phyloP scores from a whole-genome alignment of 1,140 invertebrate genomes.

The Sitodiplosis mosellana region DNA sequence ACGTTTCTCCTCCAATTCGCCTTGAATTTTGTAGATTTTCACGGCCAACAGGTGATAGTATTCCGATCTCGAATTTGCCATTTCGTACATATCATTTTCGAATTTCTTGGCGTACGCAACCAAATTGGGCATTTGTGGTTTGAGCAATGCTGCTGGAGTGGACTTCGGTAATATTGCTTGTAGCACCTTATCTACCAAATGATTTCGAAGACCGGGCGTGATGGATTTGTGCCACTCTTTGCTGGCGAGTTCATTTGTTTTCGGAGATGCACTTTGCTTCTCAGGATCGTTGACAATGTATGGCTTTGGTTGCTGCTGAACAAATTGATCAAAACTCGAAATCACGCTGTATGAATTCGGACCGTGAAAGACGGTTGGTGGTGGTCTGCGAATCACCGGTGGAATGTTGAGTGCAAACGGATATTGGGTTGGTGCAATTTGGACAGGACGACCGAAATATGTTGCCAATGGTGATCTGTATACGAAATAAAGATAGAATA shows the following conservation, averaged over 20 bases:
- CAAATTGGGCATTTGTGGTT: slow-evolving; percentile 92
- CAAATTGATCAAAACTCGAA: no score
- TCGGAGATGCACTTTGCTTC: slow-evolving; percentile 63
- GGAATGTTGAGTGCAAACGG: no score
- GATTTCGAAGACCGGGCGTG: slow-evolving; percentile 90
- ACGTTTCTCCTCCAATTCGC: slow-evolving; percentile 80
- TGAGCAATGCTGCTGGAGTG: slow-evolving; percentile 80
- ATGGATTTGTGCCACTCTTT: slow-evolving; percentile 98
- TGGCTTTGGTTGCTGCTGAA: no score
- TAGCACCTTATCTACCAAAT: slow-evolving; percentile 96
- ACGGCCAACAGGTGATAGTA: slow-evolving; percentile 97
- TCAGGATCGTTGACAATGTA: slow-evolving; percentile 39
- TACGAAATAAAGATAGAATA: no score
- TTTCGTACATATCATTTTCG: slow-evolving; percentile 98
- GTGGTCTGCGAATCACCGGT: no score
- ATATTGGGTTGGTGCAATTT: no score
- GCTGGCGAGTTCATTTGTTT: slow-evolving; percentile 54
- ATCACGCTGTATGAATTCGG: no score
- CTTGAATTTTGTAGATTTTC: slow-evolving; percentile 99
- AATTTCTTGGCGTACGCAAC: slow-evolving; percentile 97
- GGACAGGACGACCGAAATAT: no score
- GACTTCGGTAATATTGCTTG: slow-evolving; percentile 98
- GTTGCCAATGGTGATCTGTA: no score
- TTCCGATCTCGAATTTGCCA: slow-evolving; percentile 89
- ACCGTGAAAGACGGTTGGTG: no score